Percentiles rank a stretch among this genome's conserved stretches.
Evolutionary conservation across 2,113 vertebrate species (phyloP).

Genomic region (Jaculus jaculus): DNA sequence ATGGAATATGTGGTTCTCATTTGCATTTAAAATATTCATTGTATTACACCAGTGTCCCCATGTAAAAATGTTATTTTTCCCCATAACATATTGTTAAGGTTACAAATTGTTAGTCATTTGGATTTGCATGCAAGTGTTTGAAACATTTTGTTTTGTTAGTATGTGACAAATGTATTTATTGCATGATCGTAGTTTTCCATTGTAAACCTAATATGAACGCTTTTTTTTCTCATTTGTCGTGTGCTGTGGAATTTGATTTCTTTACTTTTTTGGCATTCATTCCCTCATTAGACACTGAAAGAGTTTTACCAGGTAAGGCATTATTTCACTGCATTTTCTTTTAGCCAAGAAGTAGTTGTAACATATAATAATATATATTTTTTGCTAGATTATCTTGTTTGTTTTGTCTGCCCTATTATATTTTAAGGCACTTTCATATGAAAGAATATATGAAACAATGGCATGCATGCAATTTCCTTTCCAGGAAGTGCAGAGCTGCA

Average conservation of each 20-base stretch:
- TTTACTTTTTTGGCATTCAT: slow-evolving; percentile 95
- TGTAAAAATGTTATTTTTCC: slow-evolving; percentile 49
- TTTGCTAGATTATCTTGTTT: slow-evolving; percentile 75
- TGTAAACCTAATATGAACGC: slow-evolving; percentile 86
- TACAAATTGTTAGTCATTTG: slow-evolving; percentile 61
- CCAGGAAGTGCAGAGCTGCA: slow-evolving; percentile 95
- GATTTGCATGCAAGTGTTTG: slow-evolving; percentile 75
- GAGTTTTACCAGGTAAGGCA: slow-evolving; percentile 98
- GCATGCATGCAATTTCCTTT: slow-evolving; percentile 68
- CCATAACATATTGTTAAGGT: slow-evolving; percentile 66
- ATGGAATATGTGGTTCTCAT: slow-evolving; percentile 45
- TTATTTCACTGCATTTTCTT: slow-evolving; percentile 87
- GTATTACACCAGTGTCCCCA: slow-evolving; percentile 17
- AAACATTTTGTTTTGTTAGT: slow-evolving; percentile 78
- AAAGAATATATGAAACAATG: slow-evolving; percentile 57
- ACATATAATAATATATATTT: slow-evolving; percentile 74
- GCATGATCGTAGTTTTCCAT: slow-evolving; percentile 89
- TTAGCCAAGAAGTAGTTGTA: slow-evolving; percentile 86
- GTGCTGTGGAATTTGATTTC: slow-evolving; percentile 93
- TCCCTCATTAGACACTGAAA: slow-evolving; percentile 96
- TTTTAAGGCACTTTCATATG: slow-evolving; percentile 71
- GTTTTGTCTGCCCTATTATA: slow-evolving; percentile 72
- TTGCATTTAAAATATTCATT: slow-evolving; percentile 55
- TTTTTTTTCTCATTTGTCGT: slow-evolving; percentile 90
- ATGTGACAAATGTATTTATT: slow-evolving; percentile 81